Conservation (phyloP, 2,113 vertebrate genomes). For the Cheirogaleus medius region DNA sequence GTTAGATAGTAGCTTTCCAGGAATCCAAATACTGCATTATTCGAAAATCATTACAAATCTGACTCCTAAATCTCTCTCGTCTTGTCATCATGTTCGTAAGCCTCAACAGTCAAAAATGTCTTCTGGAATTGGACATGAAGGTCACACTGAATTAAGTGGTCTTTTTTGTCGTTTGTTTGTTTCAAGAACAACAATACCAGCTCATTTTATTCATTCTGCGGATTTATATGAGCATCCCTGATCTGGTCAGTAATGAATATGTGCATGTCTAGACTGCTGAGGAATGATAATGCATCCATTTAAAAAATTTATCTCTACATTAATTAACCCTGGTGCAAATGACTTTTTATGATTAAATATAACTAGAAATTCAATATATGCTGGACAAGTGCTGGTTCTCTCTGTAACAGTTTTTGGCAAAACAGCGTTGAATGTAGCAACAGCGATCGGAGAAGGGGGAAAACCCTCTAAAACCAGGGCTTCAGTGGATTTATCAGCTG, state of each 20-base stretch:
- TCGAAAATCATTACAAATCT: background rate
- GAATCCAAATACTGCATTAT: rapidly evolving
- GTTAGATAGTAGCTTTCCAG: background rate
- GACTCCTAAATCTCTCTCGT: background rate
- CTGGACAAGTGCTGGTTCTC: background rate
- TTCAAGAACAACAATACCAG: background rate
- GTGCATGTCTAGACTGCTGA: background rate
- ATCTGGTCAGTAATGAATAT: background rate
- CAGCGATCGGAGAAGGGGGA: background rate
- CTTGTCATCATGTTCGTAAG: rapidly evolving
- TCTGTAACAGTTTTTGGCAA: background rate
- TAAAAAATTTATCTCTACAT: background rate
- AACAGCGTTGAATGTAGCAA: background rate
- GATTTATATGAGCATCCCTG: background rate
- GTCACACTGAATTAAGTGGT: background rate
- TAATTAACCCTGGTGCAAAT: background rate
- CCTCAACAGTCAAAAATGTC: background rate
- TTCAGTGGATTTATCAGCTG: background rate
- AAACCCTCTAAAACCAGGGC: background rate
- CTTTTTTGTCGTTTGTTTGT: background rate
- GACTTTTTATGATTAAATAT: background rate
- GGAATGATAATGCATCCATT: background rate
- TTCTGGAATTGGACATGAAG: rapidly evolving
- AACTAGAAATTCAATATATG: background rate
- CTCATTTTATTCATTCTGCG: background rate